Percentiles rank a stretch among this genome's conserved stretches.
phyloP scores from a whole-genome alignment of 2,888 invertebrate species.

The Leptopilina myrica region DNA sequence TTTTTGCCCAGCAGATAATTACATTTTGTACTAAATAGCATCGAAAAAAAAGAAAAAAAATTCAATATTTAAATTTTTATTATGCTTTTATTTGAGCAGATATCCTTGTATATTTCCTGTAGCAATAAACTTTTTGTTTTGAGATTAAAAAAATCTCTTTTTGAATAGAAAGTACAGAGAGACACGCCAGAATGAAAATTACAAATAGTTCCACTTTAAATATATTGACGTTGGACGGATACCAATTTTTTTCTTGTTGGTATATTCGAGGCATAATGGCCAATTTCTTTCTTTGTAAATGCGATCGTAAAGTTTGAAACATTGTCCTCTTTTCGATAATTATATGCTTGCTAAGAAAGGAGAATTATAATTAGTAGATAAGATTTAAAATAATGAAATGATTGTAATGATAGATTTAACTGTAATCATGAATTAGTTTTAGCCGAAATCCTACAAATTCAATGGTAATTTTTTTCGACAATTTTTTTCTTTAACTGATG shows the following conservation, averaged over 20 bases:
- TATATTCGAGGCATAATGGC: background rate
- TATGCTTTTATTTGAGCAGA: background rate
- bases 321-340: background rate
- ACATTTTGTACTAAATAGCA: background rate
- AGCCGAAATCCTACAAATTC: no score
- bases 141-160: background rate
- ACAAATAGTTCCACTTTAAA: background rate
- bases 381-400: no score
- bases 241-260: background rate
- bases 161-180: background rate
- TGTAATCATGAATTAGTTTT: no score
- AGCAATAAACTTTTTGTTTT: conserved; percentile 6
- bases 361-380: background rate
- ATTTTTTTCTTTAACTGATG: no score
- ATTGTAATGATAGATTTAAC: no score
- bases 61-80: background rate
- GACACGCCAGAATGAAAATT: background rate
- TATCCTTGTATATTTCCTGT: background rate
- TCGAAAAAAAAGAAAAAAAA: background rate
- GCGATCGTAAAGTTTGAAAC: background rate
- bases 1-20: background rate
- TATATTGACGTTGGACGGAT: no score
- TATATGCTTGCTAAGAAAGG: background rate
- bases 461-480: no score
- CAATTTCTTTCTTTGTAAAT: background rate